phyloP scores from a whole-genome alignment of 1,140 invertebrate genomes.

The Hypothenemus hampei region DNA sequence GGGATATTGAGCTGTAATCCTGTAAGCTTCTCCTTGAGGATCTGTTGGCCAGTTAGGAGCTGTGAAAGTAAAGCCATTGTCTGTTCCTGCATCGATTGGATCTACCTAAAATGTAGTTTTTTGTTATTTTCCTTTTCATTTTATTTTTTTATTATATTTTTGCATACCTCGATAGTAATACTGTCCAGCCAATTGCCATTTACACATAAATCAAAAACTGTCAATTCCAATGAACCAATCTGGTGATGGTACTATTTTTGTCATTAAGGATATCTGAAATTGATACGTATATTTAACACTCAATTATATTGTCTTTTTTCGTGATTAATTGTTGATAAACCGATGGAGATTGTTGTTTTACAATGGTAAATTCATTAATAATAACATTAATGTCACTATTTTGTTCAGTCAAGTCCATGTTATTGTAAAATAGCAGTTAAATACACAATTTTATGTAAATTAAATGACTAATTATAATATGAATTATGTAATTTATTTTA shows the following conservation, averaged over 20 bases:
- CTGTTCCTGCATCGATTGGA: conserved; percentile 94
- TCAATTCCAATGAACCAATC: conserved; percentile 99
- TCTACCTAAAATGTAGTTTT: conserved; percentile 64
- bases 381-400: no score
- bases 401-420: no score
- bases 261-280: conserved; percentile 75
- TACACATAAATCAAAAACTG: conserved; percentile 81
- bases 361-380: no score
- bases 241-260: conserved; percentile 86
- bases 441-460: no score
- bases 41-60: conserved; percentile 89
- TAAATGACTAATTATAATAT: no score
- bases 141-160: background rate
- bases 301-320: no score
- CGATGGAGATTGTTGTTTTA: no score
- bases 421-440: no score
- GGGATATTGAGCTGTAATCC: conserved; percentile 87
- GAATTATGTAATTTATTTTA: no score
- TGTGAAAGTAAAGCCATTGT: conserved; percentile 95
- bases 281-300: no score
- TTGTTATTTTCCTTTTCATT: no score
- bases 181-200: conserved; percentile 94
- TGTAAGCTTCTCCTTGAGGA: conserved; percentile 83
- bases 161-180: conserved; percentile 78
- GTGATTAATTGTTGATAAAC: no score